A percentile compares a stretch with the other conserved stretches of the same genome.
Evolutionary conservation across 2,888 invertebrate species (phyloP).

Genomic region (Sepioteuthis lessoniana): DNA sequence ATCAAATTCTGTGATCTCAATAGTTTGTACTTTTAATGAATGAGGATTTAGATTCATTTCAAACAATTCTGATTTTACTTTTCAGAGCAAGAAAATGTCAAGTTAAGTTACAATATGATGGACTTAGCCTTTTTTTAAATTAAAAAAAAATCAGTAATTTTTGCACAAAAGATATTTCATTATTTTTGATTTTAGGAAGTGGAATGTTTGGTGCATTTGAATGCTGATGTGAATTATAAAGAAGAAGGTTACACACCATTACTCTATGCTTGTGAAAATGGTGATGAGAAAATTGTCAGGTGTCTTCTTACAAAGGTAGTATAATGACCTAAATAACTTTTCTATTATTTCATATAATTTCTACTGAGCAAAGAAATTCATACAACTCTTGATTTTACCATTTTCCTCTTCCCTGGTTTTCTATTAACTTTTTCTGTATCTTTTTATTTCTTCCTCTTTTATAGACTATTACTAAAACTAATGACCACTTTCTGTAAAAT

Average conservation of each 20-base stretch:
- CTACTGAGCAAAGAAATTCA: no score
- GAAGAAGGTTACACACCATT: constrained; percentile 64
- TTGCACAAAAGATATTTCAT: not conserved
- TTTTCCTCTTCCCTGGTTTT: no score
- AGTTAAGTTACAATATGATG: not conserved
- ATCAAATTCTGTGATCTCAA: no score
- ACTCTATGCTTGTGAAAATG: constrained; percentile 63
- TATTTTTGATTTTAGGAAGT: constrained; percentile 62
- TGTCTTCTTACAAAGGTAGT: constrained; percentile 61
- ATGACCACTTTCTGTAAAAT: no score
- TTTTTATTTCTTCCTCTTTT: no score
- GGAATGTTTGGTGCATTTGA: constrained; percentile 69
- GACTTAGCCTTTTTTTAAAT: not conserved
- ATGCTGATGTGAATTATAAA: constrained; percentile 69
- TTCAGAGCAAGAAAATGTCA: not conserved
- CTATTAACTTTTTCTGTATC: no score
- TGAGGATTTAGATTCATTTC: no score
- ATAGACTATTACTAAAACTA: no score
- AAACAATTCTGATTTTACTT: no score
- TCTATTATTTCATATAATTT: no score
- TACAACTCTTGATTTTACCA: no score
- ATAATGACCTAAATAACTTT: not conserved
- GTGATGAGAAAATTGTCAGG: constrained; percentile 63
- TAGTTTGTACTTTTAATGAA: no score
- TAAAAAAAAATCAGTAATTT: not conserved